phyloP scores from a whole-genome alignment of 2,113 vertebrate species.

The Daubentonia madagascariensis region DNA sequence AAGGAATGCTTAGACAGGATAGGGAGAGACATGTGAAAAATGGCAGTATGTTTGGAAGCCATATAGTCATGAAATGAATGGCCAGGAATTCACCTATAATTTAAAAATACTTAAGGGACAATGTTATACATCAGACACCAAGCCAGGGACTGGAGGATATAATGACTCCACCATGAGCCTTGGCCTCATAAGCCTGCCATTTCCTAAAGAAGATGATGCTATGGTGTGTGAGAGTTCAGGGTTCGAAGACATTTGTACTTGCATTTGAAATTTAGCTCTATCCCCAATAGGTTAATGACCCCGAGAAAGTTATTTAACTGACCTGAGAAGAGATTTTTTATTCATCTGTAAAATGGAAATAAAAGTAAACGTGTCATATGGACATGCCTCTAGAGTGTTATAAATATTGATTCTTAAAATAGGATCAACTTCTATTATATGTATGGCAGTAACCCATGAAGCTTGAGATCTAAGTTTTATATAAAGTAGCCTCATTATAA shows the following conservation, averaged over 20 bases:
- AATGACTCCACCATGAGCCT: neutral
- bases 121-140: neutral
- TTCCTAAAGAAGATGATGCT: neutral
- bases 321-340: neutral
- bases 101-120: neutral
- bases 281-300: neutral
- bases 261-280: neutral
- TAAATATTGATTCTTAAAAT: neutral
- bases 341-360: neutral
- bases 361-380: neutral
- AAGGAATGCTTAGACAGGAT: neutral
- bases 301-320: neutral
- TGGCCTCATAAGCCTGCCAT: neutral
- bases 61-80: neutral
- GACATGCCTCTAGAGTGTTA: neutral
- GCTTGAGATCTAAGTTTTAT: neutral
- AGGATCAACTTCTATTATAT: neutral
- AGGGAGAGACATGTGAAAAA: neutral
- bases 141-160: neutral
- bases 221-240: neutral
- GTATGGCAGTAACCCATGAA: neutral
- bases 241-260: neutral
- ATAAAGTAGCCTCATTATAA: neutral
- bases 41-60: rapidly evolving
- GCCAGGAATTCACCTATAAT: neutral